Evolutionary conservation across 2,797 vertebrate genomes (phyloP).

Genomic region (Xerus rutilus): DNA sequence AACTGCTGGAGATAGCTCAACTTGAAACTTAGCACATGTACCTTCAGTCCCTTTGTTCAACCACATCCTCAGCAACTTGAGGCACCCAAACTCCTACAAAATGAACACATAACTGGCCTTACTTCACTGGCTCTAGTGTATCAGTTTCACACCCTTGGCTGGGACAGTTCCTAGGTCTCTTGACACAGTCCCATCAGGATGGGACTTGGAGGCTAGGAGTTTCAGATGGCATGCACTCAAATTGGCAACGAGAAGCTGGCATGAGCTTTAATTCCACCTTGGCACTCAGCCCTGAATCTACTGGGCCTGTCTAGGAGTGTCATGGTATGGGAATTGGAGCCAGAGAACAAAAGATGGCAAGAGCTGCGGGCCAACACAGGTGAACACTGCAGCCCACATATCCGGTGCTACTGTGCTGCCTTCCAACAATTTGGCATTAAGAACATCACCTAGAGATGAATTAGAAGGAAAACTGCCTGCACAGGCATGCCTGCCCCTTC

Average conservation of each 20-base stretch:
- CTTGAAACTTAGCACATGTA: background rate
- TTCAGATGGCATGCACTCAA: conserved; percentile 41
- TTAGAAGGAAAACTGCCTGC: background rate
- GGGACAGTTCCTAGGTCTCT: background rate
- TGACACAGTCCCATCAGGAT: conserved; percentile 21
- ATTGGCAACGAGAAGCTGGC: conserved; percentile 77
- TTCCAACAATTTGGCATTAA: conserved; percentile 44
- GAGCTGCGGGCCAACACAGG: conserved; percentile 64
- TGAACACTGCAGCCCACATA: background rate
- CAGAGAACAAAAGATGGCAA: conserved; percentile 64
- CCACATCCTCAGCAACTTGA: background rate
- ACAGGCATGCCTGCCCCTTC: background rate
- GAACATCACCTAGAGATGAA: background rate
- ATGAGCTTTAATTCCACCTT: conserved; percentile 59
- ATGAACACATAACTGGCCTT: background rate
- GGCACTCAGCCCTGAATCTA: conserved; percentile 59
- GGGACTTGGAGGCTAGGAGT: conserved; percentile 56
- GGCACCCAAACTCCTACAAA: background rate
- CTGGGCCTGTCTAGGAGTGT: conserved; percentile 53
- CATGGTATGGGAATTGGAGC: conserved; percentile 54
- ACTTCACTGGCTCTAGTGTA: background rate
- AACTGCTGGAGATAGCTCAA: background rate
- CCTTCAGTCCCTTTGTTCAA: background rate
- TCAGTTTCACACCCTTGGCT: background rate
- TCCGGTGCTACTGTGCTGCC: background rate